phyloP scores from a whole-genome alignment of 2,113 vertebrate species.

The Astur gentilis region DNA sequence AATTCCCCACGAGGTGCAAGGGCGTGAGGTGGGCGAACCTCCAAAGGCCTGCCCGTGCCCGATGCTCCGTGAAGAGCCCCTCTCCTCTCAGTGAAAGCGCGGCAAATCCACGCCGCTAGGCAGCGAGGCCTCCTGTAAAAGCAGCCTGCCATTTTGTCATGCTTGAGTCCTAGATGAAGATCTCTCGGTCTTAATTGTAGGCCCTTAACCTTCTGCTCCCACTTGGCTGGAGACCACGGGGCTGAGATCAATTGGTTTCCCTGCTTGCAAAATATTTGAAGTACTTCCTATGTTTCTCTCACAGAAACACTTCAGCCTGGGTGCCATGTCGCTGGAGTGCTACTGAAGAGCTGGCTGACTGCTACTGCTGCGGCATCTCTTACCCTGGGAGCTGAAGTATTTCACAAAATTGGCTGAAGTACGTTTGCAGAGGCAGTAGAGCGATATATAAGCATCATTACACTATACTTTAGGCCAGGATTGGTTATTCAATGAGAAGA shows the following conservation, averaged over 20 bases:
- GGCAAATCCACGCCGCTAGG: fast-evolving
- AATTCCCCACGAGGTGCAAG: neutral
- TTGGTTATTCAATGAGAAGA: neutral
- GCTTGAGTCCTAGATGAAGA: neutral
- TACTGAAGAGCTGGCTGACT: neutral
- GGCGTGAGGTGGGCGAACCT: fast-evolving
- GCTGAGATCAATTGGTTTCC: neutral
- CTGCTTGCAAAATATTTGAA: neutral
- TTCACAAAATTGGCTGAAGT: neutral
- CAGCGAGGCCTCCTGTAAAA: neutral
- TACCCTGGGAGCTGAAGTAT: neutral
- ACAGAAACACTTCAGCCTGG: neutral
- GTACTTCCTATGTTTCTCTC: neutral
- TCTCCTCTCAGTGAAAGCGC: fast-evolving
- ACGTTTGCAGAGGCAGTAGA: neutral
- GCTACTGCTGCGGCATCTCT: neutral
- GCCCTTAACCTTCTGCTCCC: constrained; percentile 8
- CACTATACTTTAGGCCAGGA: neutral
- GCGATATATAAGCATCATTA: neutral
- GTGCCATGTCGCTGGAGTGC: neutral
- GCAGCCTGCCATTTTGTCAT: neutral
- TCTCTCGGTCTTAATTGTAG: neutral
- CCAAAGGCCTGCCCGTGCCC: fast-evolving
- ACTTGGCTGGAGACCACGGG: neutral
- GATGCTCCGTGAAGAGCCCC: fast-evolving